phyloP scores from a whole-genome alignment of 2,797 vertebrate genomes.

The Gallinago nigripennis region DNA sequence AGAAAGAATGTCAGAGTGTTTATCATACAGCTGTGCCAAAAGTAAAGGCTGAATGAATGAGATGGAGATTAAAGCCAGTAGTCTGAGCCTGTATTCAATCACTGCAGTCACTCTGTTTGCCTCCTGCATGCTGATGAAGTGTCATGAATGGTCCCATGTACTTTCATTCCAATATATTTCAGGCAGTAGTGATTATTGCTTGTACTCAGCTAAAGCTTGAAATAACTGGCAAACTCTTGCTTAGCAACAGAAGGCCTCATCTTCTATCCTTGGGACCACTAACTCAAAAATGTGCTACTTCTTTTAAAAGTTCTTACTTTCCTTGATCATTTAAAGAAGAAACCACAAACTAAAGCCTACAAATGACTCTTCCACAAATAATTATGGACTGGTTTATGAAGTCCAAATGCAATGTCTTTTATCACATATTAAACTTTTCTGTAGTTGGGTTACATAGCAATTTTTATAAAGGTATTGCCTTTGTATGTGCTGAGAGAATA shows the following conservation, averaged over 20 bases:
- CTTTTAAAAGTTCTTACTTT: conserved; percentile 54
- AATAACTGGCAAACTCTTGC: conserved; percentile 75
- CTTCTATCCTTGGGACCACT: conserved; percentile 56
- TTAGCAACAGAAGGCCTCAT: conserved; percentile 73
- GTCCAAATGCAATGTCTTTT: background rate
- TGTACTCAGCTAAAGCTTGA: conserved; percentile 76
- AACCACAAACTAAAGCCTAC: background rate
- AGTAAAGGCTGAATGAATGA: conserved; percentile 86
- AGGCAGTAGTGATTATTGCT: conserved; percentile 79
- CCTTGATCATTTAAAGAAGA: conserved; percentile 2
- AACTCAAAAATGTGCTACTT: conserved; percentile 67
- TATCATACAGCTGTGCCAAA: conserved; percentile 88
- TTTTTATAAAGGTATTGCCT: background rate
- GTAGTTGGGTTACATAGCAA: background rate
- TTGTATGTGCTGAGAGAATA: background rate
- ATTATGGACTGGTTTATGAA: conserved; percentile 25
- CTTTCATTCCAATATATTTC: conserved; percentile 78
- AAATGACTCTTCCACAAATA: conserved; percentile 15
- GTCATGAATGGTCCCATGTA: conserved; percentile 89
- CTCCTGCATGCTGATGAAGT: conserved; percentile 89
- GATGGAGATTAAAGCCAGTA: conserved; percentile 90
- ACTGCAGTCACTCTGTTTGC: conserved; percentile 80
- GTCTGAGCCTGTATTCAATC: conserved; percentile 88
- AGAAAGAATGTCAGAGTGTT: conserved; percentile 82
- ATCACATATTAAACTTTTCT: background rate